Evolutionary conservation across 2,797 vertebrate species (phyloP).

Genomic region (Etheostoma nigrum): DNA sequence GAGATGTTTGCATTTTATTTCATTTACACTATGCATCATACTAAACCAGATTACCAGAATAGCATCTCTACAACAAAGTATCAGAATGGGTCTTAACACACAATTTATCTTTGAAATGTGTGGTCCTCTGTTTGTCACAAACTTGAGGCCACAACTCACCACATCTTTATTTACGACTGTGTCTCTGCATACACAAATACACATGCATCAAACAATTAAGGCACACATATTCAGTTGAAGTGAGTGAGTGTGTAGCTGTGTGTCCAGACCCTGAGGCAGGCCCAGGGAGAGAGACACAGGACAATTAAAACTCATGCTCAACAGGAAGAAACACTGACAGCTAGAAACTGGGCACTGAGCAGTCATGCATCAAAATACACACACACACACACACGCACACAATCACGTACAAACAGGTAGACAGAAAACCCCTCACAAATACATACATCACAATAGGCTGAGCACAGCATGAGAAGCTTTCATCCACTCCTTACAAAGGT

Average conservation of each 20-base stretch:
- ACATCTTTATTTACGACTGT: neutral
- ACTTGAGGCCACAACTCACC: slow-evolving; percentile 1
- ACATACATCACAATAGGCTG: slow-evolving; percentile 30
- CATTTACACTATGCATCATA: neutral
- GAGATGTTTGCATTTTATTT: neutral
- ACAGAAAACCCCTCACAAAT: neutral
- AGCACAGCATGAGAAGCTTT: slow-evolving; percentile 54
- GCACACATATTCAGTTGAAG: slow-evolving; percentile 26
- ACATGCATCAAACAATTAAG: slow-evolving; percentile 23
- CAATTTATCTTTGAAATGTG: neutral
- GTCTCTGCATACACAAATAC: slow-evolving; percentile 19
- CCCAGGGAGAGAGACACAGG: slow-evolving; percentile 51
- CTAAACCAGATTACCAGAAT: neutral
- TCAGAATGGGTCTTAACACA: slow-evolving; percentile 3
- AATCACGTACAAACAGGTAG: slow-evolving; percentile 18
- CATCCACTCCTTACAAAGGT: slow-evolving; percentile 61
- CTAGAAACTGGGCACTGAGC: slow-evolving; percentile 37
- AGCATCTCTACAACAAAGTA: neutral
- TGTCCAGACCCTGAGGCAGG: slow-evolving; percentile 45
- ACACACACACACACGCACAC: slow-evolving; percentile 1
- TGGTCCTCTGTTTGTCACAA: neutral
- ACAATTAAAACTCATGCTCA: slow-evolving; percentile 67
- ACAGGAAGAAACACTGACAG: slow-evolving; percentile 47
- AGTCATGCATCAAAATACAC: slow-evolving; percentile 47
- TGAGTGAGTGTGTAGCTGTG: slow-evolving; percentile 30